Evolutionary conservation across 2,888 invertebrate genomes (phyloP).

Genomic region (Caenorhabditis virilis): DNA sequence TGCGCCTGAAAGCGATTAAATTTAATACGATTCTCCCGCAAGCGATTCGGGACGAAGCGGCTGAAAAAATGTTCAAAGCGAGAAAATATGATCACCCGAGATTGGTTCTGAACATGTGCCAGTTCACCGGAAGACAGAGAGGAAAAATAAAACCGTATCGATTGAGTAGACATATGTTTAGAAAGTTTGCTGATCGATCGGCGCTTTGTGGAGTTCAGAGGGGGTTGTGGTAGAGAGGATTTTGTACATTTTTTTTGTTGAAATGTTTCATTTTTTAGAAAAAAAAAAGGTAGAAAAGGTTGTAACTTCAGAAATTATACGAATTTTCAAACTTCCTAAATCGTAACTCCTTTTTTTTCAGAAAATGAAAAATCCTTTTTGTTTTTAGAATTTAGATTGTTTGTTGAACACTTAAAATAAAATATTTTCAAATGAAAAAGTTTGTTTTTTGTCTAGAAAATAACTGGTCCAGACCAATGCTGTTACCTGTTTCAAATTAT

Average conservation of each 20-base stretch:
- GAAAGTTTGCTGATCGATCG: conserved; percentile 87
- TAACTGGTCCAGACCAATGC: too few species aligned
- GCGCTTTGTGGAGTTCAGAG: conserved; percentile 87
- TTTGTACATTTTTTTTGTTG: conserved; percentile 1
- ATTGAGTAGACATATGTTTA: conserved; percentile 74
- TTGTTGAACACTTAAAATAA: too few species aligned
- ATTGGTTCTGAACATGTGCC: conserved; percentile 77
- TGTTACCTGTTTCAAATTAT: too few species aligned
- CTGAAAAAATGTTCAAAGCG: conserved; percentile 67
- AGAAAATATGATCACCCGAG: conserved; percentile 63
- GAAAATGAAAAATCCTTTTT: too few species aligned
- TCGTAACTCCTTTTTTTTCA: too few species aligned
- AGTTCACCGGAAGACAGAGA: conserved; percentile 82
- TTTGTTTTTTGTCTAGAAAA: not conserved
- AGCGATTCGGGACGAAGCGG: conserved; percentile 65
- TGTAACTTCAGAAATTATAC: too few species aligned
- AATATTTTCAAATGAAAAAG: too few species aligned
- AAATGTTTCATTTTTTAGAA: conserved; percentile 4
- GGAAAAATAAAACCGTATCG: conserved; percentile 83
- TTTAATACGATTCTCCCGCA: conserved; percentile 84
- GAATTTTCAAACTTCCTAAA: too few species aligned
- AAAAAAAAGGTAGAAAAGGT: conserved; percentile 1
- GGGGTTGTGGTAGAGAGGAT: conserved; percentile 85
- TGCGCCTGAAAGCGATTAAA: conserved; percentile 82
- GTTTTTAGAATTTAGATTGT: too few species aligned